phyloP scores from a whole-genome alignment of 2,113 vertebrate genomes.

The Pituophis catenifer region DNA sequence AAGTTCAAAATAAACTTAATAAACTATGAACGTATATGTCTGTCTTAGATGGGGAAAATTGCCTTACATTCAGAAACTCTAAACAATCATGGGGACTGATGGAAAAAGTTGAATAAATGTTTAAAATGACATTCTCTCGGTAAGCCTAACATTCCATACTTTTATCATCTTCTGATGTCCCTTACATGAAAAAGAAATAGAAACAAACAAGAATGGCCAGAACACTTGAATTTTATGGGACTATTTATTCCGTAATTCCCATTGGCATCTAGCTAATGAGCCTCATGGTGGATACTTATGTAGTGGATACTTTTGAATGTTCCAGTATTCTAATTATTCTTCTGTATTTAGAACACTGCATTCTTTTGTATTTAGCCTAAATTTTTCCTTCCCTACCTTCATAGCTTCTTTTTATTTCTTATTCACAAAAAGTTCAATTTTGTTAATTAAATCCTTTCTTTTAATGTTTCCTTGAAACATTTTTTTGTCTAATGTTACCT shows the following conservation, averaged over 20 bases:
- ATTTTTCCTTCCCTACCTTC: slow-evolving; percentile 46
- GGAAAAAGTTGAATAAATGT: background rate
- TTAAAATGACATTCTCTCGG: background rate
- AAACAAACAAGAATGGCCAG: slow-evolving; percentile 1
- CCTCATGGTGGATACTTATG: slow-evolving; percentile 32
- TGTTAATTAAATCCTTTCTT: slow-evolving; percentile 42
- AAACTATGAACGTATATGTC: background rate
- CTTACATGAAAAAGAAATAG: slow-evolving; percentile 10
- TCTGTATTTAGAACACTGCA: slow-evolving; percentile 12
- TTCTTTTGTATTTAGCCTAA: slow-evolving; percentile 31
- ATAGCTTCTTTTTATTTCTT: slow-evolving; percentile 32
- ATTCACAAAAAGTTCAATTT: slow-evolving; percentile 40
- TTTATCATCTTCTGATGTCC: background rate
- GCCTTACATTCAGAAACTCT: background rate
- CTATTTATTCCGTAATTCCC: background rate
- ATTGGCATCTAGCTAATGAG: slow-evolving; percentile 15
- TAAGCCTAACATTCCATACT: background rate
- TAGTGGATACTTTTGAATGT: slow-evolving; percentile 34
- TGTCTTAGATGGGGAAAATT: background rate
- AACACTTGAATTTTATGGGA: slow-evolving; percentile 22
- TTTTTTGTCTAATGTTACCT: slow-evolving; percentile 46
- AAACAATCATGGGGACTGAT: background rate
- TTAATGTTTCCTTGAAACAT: slow-evolving; percentile 51
- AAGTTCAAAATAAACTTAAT: background rate
- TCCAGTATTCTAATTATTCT: slow-evolving; percentile 40